These are phyloP conservation scores for Ellobius talpinus DNA, from an alignment of 2,113 vertebrate species.

Conservation along the genomic window DNA sequence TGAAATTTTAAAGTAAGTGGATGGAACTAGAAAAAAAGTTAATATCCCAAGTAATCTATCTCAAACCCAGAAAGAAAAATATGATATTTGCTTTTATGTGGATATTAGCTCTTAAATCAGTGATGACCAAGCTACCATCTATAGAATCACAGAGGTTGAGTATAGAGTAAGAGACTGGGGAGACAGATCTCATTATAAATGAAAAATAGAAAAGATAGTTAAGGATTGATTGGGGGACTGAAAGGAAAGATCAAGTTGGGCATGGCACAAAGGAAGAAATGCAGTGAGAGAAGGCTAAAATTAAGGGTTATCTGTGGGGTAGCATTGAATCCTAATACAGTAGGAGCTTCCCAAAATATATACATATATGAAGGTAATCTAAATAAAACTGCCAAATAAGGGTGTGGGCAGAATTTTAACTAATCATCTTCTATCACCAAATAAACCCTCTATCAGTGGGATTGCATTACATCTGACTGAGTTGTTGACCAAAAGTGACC, in stretches of 20 bases:
- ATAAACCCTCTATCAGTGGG: neutral
- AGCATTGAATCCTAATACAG: neutral
- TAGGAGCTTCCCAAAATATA: neutral
- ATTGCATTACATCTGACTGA: neutral
- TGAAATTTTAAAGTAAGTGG: neutral
- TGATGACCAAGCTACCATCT: neutral
- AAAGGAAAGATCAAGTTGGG: neutral
- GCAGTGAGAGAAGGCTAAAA: neutral
- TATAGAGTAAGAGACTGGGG: neutral
- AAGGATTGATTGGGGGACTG: neutral
- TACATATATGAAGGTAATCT: neutral
- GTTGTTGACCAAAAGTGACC: neutral
- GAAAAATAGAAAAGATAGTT: neutral
- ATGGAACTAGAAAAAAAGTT: neutral
- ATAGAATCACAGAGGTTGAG: neutral
- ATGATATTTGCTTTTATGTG: neutral
- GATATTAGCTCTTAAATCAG: neutral
- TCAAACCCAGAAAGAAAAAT: neutral
- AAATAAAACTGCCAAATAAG: neutral
- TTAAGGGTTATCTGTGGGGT: neutral
- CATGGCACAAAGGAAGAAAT: neutral
- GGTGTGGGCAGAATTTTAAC: neutral
- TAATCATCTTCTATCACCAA: neutral
- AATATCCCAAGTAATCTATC: neutral
- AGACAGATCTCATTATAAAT: neutral